Conservation (phyloP, 2,113 vertebrate genomes). For the Benitochromis conjunctus region DNA sequence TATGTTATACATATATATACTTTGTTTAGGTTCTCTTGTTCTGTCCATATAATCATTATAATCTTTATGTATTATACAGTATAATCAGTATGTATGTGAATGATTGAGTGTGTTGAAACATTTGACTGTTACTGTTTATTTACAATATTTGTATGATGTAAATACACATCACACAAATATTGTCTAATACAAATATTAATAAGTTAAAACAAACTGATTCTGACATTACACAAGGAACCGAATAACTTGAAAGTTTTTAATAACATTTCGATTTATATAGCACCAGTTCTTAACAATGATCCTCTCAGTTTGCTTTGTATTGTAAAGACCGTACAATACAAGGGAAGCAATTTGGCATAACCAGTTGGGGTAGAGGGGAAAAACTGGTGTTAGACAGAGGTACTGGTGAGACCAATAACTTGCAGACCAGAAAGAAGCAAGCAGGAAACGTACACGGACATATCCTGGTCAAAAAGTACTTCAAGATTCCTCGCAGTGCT, state of each 20-base stretch:
- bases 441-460: too few species aligned
- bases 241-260: fast-evolving
- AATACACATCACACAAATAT: not conserved
- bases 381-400: too few species aligned
- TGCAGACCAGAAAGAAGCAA: not conserved
- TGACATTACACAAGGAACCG: not conserved
- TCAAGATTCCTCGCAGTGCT: not conserved
- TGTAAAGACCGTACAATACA: not conserved
- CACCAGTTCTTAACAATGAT: not conserved
- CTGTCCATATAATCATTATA: not conserved
- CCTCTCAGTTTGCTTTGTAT: not conserved
- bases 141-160: not conserved
- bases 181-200: not conserved
- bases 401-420: not conserved
- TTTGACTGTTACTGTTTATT: not conserved
- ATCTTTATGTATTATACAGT: not conserved
- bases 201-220: not conserved
- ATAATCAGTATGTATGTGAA: not conserved
- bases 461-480: too few species aligned
- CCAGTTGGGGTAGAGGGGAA: not conserved
- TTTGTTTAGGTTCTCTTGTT: not conserved
- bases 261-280: not conserved
- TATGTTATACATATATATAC: not conserved
- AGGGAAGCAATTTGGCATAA: not conserved
- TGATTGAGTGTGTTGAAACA: not conserved